Percentiles rank a stretch among this genome's conserved stretches.
These are phyloP conservation scores for Desmophyllum pertusum DNA, from an alignment of 92 coral and sea anemone species.

Conservation along the genomic window DNA sequence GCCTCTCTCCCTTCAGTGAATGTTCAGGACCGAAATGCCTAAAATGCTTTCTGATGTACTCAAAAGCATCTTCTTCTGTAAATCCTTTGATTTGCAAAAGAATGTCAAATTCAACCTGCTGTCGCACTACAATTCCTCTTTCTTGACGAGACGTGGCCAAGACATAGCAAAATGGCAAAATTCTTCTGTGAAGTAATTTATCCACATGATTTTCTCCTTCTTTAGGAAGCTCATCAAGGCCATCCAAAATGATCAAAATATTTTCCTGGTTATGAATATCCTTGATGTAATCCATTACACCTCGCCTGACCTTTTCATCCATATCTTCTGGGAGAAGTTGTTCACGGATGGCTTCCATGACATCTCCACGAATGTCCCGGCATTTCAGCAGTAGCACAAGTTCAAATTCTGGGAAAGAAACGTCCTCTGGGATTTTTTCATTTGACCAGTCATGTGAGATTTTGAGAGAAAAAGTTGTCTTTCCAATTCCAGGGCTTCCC, in stretches of 20 bases:
- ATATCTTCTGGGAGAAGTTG: background rate
- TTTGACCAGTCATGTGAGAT: background rate
- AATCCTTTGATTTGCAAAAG: background rate
- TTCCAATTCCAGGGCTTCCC: background rate
- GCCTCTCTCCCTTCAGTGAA: background rate
- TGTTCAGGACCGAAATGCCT: background rate
- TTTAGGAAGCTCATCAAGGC: background rate
- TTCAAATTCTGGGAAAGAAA: background rate
- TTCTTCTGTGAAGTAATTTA: background rate
- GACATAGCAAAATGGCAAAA: background rate
- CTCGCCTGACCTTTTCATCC: background rate
- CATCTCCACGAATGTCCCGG: background rate
- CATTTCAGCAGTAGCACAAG: background rate
- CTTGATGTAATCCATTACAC: background rate
- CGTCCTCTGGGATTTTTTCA: background rate
- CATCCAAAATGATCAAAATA: background rate
- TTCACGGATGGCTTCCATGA: background rate
- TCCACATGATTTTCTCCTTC: background rate
- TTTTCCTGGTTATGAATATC: background rate
- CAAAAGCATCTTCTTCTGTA: background rate
- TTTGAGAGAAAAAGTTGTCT: background rate
- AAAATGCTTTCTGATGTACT: conserved; percentile 2
- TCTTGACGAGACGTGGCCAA: conserved; percentile 4
- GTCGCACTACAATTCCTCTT: background rate
- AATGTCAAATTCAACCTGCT: background rate